phyloP scores from a whole-genome alignment of 1,140 invertebrate species.

The Dolichoris vasculosae region DNA sequence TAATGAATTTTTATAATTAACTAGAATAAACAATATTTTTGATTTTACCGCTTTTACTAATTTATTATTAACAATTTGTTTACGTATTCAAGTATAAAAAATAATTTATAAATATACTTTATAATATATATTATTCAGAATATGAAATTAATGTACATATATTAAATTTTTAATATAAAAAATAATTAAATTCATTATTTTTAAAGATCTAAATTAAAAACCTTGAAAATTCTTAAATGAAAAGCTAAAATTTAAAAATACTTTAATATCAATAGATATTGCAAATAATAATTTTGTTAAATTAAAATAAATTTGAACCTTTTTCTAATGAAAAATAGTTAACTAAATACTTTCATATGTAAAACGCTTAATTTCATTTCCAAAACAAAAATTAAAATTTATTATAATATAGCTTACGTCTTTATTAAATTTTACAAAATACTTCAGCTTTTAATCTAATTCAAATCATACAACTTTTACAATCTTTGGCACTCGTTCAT shows the following conservation, averaged over 20 bases:
- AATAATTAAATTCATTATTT: too few relatives aligned
- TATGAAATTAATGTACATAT: too few relatives aligned
- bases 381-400: background rate
- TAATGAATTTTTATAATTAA: background rate
- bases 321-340: too few relatives aligned
- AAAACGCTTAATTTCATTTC: too few relatives aligned
- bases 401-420: background rate
- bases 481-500: background rate
- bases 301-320: background rate
- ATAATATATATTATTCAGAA: too few relatives aligned
- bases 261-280: background rate
- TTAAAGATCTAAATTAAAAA: too few relatives aligned
- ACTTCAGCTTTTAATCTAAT: background rate
- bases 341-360: background rate
- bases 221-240: too few relatives aligned
- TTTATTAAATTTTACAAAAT: background rate
- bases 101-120: too few relatives aligned
- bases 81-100: too few relatives aligned
- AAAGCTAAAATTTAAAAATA: too few relatives aligned
- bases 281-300: background rate
- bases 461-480: constrained; percentile 19
- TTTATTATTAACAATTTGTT: background rate
- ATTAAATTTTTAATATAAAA: too few relatives aligned
- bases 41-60: background rate
- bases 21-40: too few relatives aligned